phyloP scores from a whole-genome alignment of 1,140 invertebrate genomes.

The Drosophila melanica region DNA sequence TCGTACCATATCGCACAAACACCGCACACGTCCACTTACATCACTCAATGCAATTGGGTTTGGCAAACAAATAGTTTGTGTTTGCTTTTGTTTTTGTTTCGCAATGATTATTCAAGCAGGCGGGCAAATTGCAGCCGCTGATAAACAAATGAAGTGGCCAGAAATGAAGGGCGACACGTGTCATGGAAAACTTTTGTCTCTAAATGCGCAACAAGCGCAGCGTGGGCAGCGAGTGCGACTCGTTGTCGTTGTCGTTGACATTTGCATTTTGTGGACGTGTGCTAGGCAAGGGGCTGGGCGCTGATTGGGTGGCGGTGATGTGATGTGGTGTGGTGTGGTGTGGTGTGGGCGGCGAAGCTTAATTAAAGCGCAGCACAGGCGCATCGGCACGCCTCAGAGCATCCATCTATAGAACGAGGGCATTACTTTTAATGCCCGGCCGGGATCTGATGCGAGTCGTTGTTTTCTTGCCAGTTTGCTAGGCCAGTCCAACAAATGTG shows the following conservation, averaged over 20 bases:
- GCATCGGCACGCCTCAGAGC: slow-evolving; percentile 64
- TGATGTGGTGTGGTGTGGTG: neutral
- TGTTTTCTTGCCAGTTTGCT: slow-evolving; percentile 13
- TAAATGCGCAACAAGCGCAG: slow-evolving; percentile 65
- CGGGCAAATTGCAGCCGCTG: slow-evolving; percentile 19
- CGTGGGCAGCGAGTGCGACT: slow-evolving; percentile 26
- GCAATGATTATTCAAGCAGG: slow-evolving; percentile 39
- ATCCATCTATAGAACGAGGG: slow-evolving; percentile 7
- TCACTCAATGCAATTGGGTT: slow-evolving; percentile 54
- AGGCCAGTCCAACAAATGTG: slow-evolving; percentile 14
- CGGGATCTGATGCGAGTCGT: no score
- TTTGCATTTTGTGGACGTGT: slow-evolving; percentile 26
- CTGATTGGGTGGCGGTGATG: neutral
- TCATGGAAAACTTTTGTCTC: slow-evolving; percentile 49
- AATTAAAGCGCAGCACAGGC: slow-evolving; percentile 69
- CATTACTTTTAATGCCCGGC: slow-evolving; percentile 22
- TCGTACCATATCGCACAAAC: neutral
- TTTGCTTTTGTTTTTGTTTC: slow-evolving; percentile 5
- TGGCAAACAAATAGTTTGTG: slow-evolving; percentile 67
- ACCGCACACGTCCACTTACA: neutral
- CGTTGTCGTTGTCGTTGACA: slow-evolving; percentile 52
- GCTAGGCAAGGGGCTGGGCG: neutral
- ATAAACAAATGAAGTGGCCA: slow-evolving; percentile 29
- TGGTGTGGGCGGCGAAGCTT: slow-evolving; percentile 39
- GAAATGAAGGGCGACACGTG: slow-evolving; percentile 42